A percentile compares a stretch with the other conserved stretches of the same genome.
phyloP scores from a whole-genome alignment of 2,797 vertebrate genomes.

The Helicolenus hilgendorfi region DNA sequence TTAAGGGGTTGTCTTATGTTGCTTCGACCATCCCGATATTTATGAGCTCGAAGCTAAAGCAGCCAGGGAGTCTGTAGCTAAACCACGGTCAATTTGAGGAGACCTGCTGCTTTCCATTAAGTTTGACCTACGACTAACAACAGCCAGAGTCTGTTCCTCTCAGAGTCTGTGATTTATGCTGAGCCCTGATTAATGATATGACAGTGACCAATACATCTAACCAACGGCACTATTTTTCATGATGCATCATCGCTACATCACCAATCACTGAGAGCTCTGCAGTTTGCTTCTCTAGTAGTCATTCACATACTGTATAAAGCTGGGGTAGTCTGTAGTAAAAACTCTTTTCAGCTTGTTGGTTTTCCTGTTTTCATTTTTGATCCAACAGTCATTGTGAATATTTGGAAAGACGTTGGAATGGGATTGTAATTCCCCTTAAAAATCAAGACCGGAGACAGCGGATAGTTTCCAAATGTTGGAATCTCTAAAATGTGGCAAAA shows the following conservation, averaged over 20 bases:
- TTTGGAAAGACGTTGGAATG: constrained; percentile 35
- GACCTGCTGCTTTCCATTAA: constrained; percentile 84
- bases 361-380: constrained; percentile 50
- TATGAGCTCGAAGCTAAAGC: constrained; percentile 55
- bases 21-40: constrained; percentile 37
- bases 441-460: not conserved
- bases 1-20: constrained; percentile 28
- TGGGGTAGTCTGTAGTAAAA: not conserved
- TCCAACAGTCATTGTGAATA: not conserved
- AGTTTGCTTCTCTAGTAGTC: constrained; percentile 1
- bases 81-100: constrained; percentile 59
- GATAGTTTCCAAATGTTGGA: constrained; percentile 46
- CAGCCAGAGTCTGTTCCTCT: constrained; percentile 56
- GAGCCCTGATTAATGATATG: constrained; percentile 67
- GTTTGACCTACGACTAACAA: constrained; percentile 71
- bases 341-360: not conserved
- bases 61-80: constrained; percentile 42
- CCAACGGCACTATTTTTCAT: constrained; percentile 48
- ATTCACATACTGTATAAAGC: constrained; percentile 21
- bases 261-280: not conserved
- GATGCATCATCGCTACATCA: constrained; percentile 36
- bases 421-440: constrained; percentile 29
- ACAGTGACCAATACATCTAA: constrained; percentile 41
- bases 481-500: constrained; percentile 22
- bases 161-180: constrained; percentile 73